Evolutionary conservation across 2,113 vertebrate species (phyloP).

Genomic region (Psilopogon haemacephalus): DNA sequence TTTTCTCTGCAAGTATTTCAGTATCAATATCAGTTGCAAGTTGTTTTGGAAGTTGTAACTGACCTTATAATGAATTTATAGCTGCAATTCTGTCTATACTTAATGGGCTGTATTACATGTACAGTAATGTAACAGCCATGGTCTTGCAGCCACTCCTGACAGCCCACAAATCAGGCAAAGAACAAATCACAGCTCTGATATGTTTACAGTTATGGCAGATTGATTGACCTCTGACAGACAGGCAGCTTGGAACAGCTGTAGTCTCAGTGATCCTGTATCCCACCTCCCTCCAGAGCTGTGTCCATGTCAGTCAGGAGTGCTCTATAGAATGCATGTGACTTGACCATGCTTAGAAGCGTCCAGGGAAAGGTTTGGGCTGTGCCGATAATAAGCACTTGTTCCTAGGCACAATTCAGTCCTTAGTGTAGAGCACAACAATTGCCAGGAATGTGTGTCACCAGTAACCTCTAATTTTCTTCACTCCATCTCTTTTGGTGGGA

Average conservation of each 20-base stretch:
- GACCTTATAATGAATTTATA: rapidly evolving
- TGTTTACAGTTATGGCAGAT: background rate
- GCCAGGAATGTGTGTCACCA: background rate
- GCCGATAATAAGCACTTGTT: background rate
- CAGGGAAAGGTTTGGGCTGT: background rate
- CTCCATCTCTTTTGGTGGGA: background rate
- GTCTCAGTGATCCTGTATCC: background rate
- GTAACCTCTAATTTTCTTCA: background rate
- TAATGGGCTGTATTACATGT: rapidly evolving
- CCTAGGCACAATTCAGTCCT: background rate
- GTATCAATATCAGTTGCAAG: background rate
- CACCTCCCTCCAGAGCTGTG: background rate
- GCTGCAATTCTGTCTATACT: background rate
- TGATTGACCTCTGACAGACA: background rate
- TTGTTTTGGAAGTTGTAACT: background rate
- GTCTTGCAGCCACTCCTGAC: background rate
- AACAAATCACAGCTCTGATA: background rate
- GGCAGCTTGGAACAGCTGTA: rapidly evolving
- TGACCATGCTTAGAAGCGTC: background rate
- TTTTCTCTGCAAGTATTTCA: background rate
- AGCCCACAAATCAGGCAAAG: rapidly evolving
- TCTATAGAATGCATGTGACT: background rate
- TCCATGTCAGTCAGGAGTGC: background rate
- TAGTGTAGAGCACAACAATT: background rate
- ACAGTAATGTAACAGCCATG: background rate